Evolutionary conservation across 2,888 invertebrate genomes (phyloP), one percentile per base, ranked within the genome.

Genomic region (Lobophora halterata): DNA sequence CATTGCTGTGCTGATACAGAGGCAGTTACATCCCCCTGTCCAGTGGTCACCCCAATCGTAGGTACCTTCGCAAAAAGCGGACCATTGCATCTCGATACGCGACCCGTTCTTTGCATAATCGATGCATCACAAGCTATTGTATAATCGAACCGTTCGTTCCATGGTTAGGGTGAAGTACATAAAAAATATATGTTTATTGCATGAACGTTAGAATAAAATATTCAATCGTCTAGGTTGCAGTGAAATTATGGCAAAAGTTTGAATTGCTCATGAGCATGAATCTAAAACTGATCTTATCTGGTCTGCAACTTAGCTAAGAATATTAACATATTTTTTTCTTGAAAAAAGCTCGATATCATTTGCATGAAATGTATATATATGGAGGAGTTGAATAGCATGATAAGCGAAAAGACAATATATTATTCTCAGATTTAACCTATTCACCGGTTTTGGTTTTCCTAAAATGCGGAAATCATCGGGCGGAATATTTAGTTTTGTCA

Each of bases 401-500:
- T n/a, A n/a, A n/a, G n/a, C n/a, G n/a, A n/a, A n/a, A n/a, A n/a
- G n/a, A n/a, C n/a, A n/a, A n/a, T n/a, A n/a, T n/a, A n/a, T n/a
- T n/a, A n/a, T n/a, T n/a, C n/a, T 20, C 5, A 20, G 20, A 7
- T 32, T 12, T 5, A 32, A 17, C 21, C 18, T 38, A 39, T 41
- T 40, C 27, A 60, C 46, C 47, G 57, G 60, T 60, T 68, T 69
- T 48, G 52, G 61, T 78, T 79, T 74, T 78, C 75, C 79, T 71
- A 77, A 86, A 86, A 86, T 82, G 80, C 86, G 87, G 87, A 87
- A 87, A 87, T 87, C 83, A 80, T 78, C 85, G 78, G 82, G 83
- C 77, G 87, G 85, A 87, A 87, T 87, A 83, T 87, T 87, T 87
- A 87, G 87, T 87, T 87, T 87, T 86, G 86, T 87, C 87, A 86